phyloP scores from a whole-genome alignment of 37 sponge, comb jelly and placozoan species.

The Aplysina aerophoba region DNA sequence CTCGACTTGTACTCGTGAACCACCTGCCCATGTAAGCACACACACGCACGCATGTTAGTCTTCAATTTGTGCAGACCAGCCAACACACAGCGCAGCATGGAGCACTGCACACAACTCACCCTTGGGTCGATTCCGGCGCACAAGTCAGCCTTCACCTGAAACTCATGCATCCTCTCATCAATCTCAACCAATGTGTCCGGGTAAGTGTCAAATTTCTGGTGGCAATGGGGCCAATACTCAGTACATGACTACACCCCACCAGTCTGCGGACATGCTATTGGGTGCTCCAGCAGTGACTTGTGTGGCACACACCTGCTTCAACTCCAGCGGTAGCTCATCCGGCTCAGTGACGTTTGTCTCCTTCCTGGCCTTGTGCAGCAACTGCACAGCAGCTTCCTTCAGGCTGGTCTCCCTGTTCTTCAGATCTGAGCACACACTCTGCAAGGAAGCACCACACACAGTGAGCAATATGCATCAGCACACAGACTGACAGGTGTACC shows the following conservation, averaged over 20 bases:
- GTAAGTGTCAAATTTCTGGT: slow-evolving; percentile 35
- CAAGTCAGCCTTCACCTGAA: slow-evolving; percentile 71
- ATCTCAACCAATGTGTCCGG: slow-evolving; percentile 51
- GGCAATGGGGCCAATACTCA: too few relatives aligned
- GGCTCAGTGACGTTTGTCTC: slow-evolving; percentile 6
- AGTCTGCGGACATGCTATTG: too few relatives aligned
- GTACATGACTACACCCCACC: too few relatives aligned
- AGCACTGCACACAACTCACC: slow-evolving; percentile 33
- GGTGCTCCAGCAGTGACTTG: too few relatives aligned
- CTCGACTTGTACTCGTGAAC: slow-evolving; percentile 3
- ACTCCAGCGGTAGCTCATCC: background rate
- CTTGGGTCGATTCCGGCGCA: slow-evolving; percentile 49
- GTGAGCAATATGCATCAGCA: background rate
- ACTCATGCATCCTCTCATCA: slow-evolving; percentile 70
- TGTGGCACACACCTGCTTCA: slow-evolving; percentile 15
- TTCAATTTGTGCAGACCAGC: background rate
- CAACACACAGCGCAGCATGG: background rate
- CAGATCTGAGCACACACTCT: slow-evolving; percentile 5
- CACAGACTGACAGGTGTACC: background rate
- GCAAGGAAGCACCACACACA: background rate
- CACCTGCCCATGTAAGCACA: background rate
- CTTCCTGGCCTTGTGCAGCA: slow-evolving; percentile 10
- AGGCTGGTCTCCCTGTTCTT: slow-evolving; percentile 2
- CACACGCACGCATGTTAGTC: too few relatives aligned
- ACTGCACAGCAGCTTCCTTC: slow-evolving; percentile 6